phyloP scores from a whole-genome alignment of 2,113 vertebrate genomes.

The Dolichotis patagonum region DNA sequence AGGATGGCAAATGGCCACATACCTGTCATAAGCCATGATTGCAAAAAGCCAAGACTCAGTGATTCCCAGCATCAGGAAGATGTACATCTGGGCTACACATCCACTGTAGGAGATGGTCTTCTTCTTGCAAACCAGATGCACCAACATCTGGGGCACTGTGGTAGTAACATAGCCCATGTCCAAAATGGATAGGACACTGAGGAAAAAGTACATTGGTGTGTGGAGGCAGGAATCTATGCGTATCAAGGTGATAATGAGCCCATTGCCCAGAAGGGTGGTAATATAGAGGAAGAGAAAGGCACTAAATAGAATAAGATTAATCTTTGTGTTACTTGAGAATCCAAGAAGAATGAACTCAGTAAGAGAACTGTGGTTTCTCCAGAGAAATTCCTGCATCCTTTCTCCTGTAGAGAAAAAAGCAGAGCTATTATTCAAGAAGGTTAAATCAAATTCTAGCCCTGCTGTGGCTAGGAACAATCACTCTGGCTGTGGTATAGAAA shows the following conservation, averaged over 20 bases:
- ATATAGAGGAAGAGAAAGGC: constrained; percentile 59
- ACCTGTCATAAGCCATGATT: constrained; percentile 68
- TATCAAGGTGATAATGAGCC: constrained; percentile 61
- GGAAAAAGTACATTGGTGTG: constrained; percentile 63
- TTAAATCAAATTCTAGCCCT: not conserved
- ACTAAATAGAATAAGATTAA: constrained; percentile 60
- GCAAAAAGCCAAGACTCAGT: constrained; percentile 74
- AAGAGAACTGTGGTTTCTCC: constrained; percentile 68
- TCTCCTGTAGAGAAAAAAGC: constrained; percentile 27
- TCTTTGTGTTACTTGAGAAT: constrained; percentile 55
- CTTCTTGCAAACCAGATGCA: accelerated
- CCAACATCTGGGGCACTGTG: constrained; percentile 70
- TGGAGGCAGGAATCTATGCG: constrained; percentile 62
- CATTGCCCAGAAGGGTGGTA: constrained; percentile 64
- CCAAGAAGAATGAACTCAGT: constrained; percentile 63
- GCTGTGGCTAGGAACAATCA: not conserved
- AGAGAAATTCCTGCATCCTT: constrained; percentile 52
- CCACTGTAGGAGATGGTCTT: constrained; percentile 74
- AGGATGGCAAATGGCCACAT: constrained; percentile 68
- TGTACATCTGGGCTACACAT: constrained; percentile 64
- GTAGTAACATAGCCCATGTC: constrained; percentile 72
- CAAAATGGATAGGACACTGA: constrained; percentile 68
- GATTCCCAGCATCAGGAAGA: constrained; percentile 72
- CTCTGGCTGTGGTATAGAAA: not conserved
- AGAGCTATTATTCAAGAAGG: not conserved